A percentile compares a stretch with the other conserved stretches of the same genome.
Conservation (phyloP, 2,113 vertebrate genomes). For the Leucopsar rothschildi region DNA sequence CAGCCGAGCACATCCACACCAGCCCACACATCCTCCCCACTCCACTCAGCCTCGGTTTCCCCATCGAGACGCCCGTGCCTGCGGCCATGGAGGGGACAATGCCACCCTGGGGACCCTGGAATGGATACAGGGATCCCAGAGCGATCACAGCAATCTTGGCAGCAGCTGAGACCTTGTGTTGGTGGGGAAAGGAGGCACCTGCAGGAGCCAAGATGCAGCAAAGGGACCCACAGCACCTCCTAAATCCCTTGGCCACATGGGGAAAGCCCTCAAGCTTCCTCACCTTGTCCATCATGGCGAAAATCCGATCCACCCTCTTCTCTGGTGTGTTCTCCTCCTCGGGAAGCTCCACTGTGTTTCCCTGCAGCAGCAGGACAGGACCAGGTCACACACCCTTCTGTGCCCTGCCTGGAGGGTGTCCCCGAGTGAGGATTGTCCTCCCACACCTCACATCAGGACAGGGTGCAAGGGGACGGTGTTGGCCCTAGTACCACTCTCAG, state of each 20-base stretch:
- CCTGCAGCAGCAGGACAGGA: slow-evolving; percentile 64
- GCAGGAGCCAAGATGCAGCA: not conserved
- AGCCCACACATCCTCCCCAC: not conserved
- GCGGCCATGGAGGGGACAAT: not conserved
- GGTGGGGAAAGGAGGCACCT: not conserved
- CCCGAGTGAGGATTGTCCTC: not conserved
- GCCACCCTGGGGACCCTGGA: not conserved
- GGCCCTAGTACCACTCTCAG: not conserved
- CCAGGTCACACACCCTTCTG: fast-evolving
- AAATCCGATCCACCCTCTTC: slow-evolving; percentile 96
- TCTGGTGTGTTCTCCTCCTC: slow-evolving; percentile 98
- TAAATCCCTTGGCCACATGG: not conserved
- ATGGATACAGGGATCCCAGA: fast-evolving
- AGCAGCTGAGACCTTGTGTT: not conserved
- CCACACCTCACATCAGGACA: not conserved
- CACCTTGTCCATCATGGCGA: slow-evolving; percentile 99
- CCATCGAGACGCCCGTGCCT: fast-evolving
- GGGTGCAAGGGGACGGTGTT: fast-evolving
- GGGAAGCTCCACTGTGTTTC: slow-evolving; percentile 95
- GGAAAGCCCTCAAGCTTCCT: not conserved
- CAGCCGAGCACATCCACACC: fast-evolving
- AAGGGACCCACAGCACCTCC: not conserved
- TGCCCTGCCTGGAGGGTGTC: not conserved
- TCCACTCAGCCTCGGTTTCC: fast-evolving
- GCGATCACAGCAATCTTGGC: not conserved